Base-by-base conservation (phyloP, 2,888 invertebrate genomes). In the Anagyrus pseudococci region DNA sequence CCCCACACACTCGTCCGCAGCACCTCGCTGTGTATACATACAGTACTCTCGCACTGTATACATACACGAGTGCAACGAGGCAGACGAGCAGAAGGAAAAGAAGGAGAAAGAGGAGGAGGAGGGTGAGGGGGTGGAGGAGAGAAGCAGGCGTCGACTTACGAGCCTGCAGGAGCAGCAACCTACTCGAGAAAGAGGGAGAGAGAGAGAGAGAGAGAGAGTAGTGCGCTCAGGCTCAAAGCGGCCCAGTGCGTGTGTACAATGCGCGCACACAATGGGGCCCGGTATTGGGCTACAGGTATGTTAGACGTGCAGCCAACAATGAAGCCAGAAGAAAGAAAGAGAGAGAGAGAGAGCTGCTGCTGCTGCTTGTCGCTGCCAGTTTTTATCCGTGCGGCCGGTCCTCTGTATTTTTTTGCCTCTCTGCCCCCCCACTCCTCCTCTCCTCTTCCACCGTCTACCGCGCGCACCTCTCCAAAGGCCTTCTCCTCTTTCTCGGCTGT, bases 231-330 rank as follows among this genome's bases (percentile, higher is more conserved):
- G 40, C 40, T 55, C n/a, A n/a, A n/a, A n/a, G n/a, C n/a, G n/a
- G n/a, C n/a, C n/a, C 6, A 56, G 29, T 50, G 41, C 26, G 59
- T 46, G 55, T 23, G 56, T 53, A 55, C 56, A 59, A 49, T 54
- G 58, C 46, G 23, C 26, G 46, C 10, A n/a, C 52, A 64, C 59
- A 64, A 64, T 64, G 59, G 55, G 41, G 13, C 50, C 58, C 23
- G 55, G 29, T 54, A 58, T 63, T 59, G 56, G 58, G 55, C 56
- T 64, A 44, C 64, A 60, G 59, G 64, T 64, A 64, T 60, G 56
- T 64, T 59, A 48, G 64, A 60, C 56, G 63, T 55, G 59, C 56
- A 25, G 52, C 56, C 43, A 53, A 64, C 64, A 64, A 64, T 64
- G 64, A 64, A n/a, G n/a, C n/a, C n/a, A n/a, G n/a, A 43, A 47